These are phyloP conservation scores for Euleptes europaea DNA, from an alignment of 2,113 vertebrate species.

Conservation along the genomic window DNA sequence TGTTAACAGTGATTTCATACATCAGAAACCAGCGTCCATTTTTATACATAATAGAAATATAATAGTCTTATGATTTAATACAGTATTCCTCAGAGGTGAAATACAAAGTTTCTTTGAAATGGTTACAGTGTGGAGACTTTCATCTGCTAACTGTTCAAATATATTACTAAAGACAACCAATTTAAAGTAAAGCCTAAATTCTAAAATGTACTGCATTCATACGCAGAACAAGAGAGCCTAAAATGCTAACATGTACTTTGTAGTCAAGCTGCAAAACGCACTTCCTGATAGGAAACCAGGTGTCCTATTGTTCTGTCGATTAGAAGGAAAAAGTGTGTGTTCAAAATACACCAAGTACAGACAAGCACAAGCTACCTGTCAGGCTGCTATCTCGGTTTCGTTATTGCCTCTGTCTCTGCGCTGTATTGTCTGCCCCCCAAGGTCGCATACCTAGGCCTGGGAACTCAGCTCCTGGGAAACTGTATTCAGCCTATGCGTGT, in stretches of 20 bases:
- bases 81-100: not conserved
- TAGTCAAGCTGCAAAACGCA: not conserved
- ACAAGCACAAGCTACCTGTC: not conserved
- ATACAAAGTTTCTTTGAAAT: not conserved
- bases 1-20: not conserved
- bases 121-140: not conserved
- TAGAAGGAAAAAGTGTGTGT: not conserved
- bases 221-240: not conserved
- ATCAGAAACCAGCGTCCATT: not conserved
- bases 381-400: too few species aligned
- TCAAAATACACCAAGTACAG: not conserved
- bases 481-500: too few species aligned
- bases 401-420: too few species aligned
- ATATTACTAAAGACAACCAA: not conserved
- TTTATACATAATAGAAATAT: not conserved
- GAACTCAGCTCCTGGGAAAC: too few species aligned
- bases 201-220: not conserved
- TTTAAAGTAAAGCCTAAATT: not conserved
- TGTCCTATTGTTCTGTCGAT: not conserved
- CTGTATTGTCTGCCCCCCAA: too few species aligned
- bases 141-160: not conserved
- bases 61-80: not conserved
- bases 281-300: not conserved
- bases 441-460: too few species aligned
- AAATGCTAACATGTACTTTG: not conserved